phyloP scores from a whole-genome alignment of 2,888 invertebrate species.

The Lasioglossum zephyrum region DNA sequence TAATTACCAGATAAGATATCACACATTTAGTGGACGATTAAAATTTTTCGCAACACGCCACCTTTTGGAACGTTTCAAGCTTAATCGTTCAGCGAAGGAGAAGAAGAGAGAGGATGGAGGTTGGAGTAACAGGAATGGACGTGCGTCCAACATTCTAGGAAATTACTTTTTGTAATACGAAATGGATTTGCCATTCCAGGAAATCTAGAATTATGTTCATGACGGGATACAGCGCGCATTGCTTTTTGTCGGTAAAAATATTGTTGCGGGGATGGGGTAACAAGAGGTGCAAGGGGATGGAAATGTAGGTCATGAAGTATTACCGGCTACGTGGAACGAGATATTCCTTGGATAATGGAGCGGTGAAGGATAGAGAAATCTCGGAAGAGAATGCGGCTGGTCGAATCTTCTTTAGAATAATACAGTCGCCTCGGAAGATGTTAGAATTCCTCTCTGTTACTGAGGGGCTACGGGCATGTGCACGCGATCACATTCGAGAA shows the following conservation, averaged over 20 bases:
- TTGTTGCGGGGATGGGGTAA: constrained; percentile 45
- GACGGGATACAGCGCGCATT: constrained; percentile 15
- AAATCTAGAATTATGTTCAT: constrained; percentile 56
- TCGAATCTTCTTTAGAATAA: constrained; percentile 51
- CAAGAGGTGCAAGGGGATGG: not conserved
- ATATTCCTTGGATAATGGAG: constrained; percentile 22
- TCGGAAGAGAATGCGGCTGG: constrained; percentile 41
- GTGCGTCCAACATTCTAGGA: constrained; percentile 24
- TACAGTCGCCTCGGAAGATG: constrained; percentile 53
- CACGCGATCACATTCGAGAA: constrained; percentile 34
- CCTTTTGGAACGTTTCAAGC: not conserved
- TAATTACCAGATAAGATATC: not conserved
- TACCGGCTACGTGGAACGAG: constrained; percentile 29
- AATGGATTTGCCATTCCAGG: constrained; percentile 28
- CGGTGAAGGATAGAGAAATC: constrained; percentile 28
- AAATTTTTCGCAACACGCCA: not conserved
- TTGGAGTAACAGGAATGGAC: not conserved
- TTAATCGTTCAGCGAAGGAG: constrained; percentile 23
- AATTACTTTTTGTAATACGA: constrained; percentile 49
- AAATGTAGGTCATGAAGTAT: constrained; percentile 61
- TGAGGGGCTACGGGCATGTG: not conserved
- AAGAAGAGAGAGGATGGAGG: not conserved
- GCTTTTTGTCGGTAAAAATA: constrained; percentile 46
- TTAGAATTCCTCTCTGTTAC: constrained; percentile 28
- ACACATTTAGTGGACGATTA: not conserved